phyloP scores from a whole-genome alignment of 2,888 invertebrate species.

The Hecatera dysodea region DNA sequence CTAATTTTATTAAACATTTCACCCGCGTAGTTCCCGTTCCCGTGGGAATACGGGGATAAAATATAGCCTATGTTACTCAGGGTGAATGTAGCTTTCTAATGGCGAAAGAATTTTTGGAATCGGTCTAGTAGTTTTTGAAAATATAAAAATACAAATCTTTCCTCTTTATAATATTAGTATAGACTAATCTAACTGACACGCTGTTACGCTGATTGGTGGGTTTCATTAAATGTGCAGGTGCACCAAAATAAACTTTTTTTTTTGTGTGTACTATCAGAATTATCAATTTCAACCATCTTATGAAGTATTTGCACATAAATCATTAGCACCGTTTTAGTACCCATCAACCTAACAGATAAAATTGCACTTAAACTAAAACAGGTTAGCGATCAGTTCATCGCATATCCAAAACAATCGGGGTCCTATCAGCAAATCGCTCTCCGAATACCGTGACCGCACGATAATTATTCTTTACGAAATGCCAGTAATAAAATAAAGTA shows the following conservation, averaged over 20 bases:
- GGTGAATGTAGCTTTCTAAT: no score
- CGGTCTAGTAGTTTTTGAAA: no score
- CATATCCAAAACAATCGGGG: conserved; percentile 23
- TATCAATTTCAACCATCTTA: background rate
- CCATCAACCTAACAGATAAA: conserved; percentile 31
- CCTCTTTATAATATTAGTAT: no score
- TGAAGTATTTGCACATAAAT: background rate
- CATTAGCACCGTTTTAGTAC: background rate
- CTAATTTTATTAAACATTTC: background rate
- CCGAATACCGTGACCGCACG: conserved; percentile 18
- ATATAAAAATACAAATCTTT: no score
- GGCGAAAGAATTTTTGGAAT: no score
- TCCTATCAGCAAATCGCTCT: conserved; percentile 46
- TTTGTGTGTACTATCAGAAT: background rate
- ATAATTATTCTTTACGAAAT: conserved; percentile 49
- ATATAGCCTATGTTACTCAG: no score
- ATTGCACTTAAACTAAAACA: conserved; percentile 33
- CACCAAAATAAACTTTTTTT: background rate
- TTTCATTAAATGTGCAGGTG: background rate
- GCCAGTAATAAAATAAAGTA: conserved; percentile 42
- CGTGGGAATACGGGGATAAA: no score
- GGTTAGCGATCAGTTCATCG: conserved; percentile 34
- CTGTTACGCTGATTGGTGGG: no score
- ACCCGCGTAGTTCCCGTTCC: no score
- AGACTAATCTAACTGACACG: background rate